These are phyloP conservation scores for Brenthis hecate DNA, from an alignment of 2,888 invertebrate species.

Conservation along the genomic window DNA sequence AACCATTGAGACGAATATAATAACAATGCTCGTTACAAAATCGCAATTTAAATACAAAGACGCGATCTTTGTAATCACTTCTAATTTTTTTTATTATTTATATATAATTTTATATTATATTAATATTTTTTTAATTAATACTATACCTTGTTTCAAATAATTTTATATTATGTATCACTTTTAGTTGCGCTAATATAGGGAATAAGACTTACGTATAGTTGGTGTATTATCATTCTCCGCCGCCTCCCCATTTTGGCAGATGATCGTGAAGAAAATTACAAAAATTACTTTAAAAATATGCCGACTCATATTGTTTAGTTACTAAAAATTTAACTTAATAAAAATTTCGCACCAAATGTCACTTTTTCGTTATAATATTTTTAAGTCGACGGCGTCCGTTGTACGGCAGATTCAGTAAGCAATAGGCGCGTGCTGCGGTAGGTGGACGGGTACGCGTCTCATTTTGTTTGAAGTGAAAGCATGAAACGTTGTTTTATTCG, in stretches of 20 bases:
- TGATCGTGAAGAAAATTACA: slow-evolving; percentile 63
- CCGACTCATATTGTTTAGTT: slow-evolving; percentile 60
- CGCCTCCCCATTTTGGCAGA: slow-evolving; percentile 64
- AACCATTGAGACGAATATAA: slow-evolving; percentile 30
- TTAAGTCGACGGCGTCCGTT: slow-evolving; percentile 62
- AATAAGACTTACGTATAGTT: slow-evolving; percentile 63
- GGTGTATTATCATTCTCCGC: slow-evolving; percentile 61
- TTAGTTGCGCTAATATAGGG: not conserved
- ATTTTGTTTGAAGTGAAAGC: slow-evolving; percentile 80
- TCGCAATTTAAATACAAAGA: slow-evolving; percentile 35
- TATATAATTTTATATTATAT: slow-evolving; percentile 20
- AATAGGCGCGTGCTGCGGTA: slow-evolving; percentile 57
- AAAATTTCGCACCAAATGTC: slow-evolving; percentile 44
- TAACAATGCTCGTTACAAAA: slow-evolving; percentile 31
- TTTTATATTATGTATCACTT: not conserved
- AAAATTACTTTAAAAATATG: slow-evolving; percentile 61
- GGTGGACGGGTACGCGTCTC: slow-evolving; percentile 62
- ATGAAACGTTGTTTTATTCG: slow-evolving; percentile 73
- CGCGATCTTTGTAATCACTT: slow-evolving; percentile 2
- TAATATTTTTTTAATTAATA: not conserved
- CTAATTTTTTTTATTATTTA: not conserved
- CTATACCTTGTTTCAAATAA: too few species aligned
- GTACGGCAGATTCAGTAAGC: slow-evolving; percentile 59
- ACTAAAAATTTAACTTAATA: slow-evolving; percentile 30
- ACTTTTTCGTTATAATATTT: slow-evolving; percentile 44